Percentiles rank a stretch among this genome's conserved stretches.
Evolutionary conservation across 2,888 invertebrate genomes (phyloP).

Genomic region (Drosophila yooni): DNA sequence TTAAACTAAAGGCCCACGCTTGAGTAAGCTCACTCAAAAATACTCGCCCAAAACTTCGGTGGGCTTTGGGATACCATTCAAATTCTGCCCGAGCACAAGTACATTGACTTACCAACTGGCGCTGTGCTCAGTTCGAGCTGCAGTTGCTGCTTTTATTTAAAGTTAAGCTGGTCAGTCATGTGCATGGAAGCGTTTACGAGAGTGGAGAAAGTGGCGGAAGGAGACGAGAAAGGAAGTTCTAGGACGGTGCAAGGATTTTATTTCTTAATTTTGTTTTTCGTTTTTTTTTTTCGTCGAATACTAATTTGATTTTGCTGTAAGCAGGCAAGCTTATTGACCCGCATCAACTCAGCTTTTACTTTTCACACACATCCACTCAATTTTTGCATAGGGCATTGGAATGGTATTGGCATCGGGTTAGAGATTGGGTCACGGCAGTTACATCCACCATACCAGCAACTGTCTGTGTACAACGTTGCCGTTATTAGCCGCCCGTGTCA

Average conservation of each 20-base stretch:
- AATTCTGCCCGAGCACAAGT: conserved; percentile 45
- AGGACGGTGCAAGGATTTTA: conserved; percentile 56
- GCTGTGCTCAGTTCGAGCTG: conserved; percentile 40
- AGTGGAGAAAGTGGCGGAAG: conserved; percentile 12
- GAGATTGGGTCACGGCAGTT: conserved; percentile 32
- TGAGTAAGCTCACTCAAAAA: conserved; percentile 63
- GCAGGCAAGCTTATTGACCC: conserved; percentile 68
- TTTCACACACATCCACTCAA: conserved; percentile 16
- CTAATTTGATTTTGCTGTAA: conserved; percentile 77
- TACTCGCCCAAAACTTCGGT: conserved; percentile 34
- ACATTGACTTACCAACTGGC: conserved; percentile 62
- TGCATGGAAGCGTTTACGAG: conserved; percentile 64
- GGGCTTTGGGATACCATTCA: conserved; percentile 25
- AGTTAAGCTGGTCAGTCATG: conserved; percentile 76
- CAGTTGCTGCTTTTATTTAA: conserved; percentile 66
- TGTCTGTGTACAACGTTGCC: conserved; percentile 36
- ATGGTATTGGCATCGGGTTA: conserved; percentile 35
- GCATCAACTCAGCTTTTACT: conserved; percentile 59
- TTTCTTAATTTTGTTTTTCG: conserved; percentile 75
- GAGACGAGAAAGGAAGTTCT: background rate
- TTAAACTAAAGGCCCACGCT: conserved; percentile 69
- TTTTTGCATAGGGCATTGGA: conserved; percentile 45
- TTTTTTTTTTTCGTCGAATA: conserved; percentile 46
- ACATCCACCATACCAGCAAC: conserved; percentile 25
- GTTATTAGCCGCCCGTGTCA: conserved; percentile 77